phyloP scores from a whole-genome alignment of 2,888 invertebrate genomes.

The Tanypteryx hageni region DNA sequence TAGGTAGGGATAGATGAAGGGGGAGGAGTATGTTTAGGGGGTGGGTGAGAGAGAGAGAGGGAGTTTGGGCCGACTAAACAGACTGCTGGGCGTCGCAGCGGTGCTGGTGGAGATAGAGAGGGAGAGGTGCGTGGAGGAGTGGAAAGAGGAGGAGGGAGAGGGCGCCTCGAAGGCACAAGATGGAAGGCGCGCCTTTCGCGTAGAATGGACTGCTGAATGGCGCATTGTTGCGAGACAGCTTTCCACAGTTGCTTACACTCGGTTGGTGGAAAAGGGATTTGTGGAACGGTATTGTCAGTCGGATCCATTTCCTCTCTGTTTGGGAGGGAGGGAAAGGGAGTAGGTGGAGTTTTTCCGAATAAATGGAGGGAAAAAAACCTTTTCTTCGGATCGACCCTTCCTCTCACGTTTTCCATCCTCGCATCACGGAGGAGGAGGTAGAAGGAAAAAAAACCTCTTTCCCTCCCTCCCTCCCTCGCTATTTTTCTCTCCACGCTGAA shows the following conservation, averaged over 20 bases:
- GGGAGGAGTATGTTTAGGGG: not conserved
- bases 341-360: slow-evolving; percentile 57
- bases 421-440: not conserved
- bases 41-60: not conserved
- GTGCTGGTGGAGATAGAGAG: not conserved
- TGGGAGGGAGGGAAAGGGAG: not conserved
- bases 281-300: slow-evolving; percentile 50
- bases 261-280: slow-evolving; percentile 63
- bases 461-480: not conserved
- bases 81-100: not conserved
- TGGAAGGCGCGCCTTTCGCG: not conserved
- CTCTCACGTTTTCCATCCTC: not conserved
- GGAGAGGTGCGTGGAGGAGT: not conserved
- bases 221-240: slow-evolving; percentile 59
- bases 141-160: not conserved
- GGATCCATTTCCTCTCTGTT: slow-evolving; percentile 60
- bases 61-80: not conserved
- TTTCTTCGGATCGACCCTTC: slow-evolving; percentile 18
- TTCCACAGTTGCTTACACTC: slow-evolving; percentile 63
- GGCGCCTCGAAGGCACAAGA: not conserved
- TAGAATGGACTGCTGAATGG: slow-evolving; percentile 26
- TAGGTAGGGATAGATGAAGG: not conserved
- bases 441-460: not conserved
- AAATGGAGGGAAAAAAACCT: slow-evolving; percentile 46
- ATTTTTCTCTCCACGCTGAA: not conserved